Percentiles rank a stretch among this genome's conserved stretches.
Evolutionary conservation across 2,888 invertebrate genomes (phyloP).

Genomic region (Frankliniella fusca): DNA sequence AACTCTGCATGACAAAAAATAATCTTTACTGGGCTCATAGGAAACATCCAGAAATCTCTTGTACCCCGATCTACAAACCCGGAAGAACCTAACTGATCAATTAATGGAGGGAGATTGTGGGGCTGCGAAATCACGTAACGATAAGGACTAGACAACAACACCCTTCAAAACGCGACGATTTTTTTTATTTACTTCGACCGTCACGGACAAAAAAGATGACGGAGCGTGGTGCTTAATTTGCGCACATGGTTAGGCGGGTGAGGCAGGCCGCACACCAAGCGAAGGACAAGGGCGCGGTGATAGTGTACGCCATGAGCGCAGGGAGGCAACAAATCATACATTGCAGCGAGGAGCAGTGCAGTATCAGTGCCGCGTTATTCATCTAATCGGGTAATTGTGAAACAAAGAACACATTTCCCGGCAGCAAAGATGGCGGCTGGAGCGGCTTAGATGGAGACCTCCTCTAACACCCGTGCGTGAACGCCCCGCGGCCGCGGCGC

Average conservation of each 20-base stretch:
- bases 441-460: not conserved
- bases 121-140: too few relatives aligned
- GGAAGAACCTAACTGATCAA: too few relatives aligned
- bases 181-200: not conserved
- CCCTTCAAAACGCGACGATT: not conserved
- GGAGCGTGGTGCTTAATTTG: not conserved
- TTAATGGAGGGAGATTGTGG: too few relatives aligned
- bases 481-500: not conserved
- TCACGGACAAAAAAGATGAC: not conserved
- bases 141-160: not conserved
- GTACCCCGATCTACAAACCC: too few relatives aligned
- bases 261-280: not conserved
- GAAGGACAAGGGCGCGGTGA: not conserved
- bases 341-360: not conserved
- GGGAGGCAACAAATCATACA: not conserved
- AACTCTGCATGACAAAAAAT: too few relatives aligned
- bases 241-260: conserved; percentile 14
- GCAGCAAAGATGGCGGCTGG: conserved; percentile 8
- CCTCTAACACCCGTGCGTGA: not conserved
- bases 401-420: not conserved
- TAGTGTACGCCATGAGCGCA: not conserved
- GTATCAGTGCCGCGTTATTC: not conserved
- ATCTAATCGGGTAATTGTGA: not conserved
- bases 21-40: too few relatives aligned
- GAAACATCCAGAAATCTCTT: too few relatives aligned